Conservation (phyloP, 2,113 vertebrate species). For the Lampris incognitus region DNA sequence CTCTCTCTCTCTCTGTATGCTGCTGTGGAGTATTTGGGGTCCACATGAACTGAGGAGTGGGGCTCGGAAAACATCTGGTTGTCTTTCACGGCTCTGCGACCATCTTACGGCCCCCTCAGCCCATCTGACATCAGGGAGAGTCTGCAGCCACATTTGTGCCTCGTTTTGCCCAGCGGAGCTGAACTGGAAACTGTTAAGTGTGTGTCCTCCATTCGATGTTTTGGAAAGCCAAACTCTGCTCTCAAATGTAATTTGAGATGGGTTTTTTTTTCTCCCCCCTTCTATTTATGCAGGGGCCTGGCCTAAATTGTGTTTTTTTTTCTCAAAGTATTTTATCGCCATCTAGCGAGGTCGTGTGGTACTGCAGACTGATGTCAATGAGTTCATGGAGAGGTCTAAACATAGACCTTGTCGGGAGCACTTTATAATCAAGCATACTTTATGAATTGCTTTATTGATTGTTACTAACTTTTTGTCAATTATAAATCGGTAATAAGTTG, state of each 20-base stretch:
- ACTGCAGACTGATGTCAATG: slow-evolving; percentile 69
- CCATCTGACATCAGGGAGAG: slow-evolving; percentile 68
- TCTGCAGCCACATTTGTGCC: slow-evolving; percentile 40
- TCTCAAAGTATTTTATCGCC: slow-evolving; percentile 47
- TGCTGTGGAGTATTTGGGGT: slow-evolving; percentile 17
- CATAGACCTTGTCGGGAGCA: too few species aligned
- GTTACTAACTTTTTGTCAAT: too few species aligned
- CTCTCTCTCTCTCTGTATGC: slow-evolving; percentile 13
- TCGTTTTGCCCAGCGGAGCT: slow-evolving; percentile 46
- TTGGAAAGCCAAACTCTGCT: slow-evolving; percentile 59
- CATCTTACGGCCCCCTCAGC: slow-evolving; percentile 11
- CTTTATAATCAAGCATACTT: too few species aligned
- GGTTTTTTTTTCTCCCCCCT: slow-evolving; percentile 26
- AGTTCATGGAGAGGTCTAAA: slow-evolving; percentile 56
- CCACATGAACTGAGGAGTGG: slow-evolving; percentile 27
- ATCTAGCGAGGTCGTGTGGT: slow-evolving; percentile 58
- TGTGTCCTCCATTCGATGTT: slow-evolving; percentile 64
- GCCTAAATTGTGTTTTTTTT: slow-evolving; percentile 25
- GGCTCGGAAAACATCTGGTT: slow-evolving; percentile 72
- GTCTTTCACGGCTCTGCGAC: slow-evolving; percentile 47
- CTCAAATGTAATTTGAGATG: slow-evolving; percentile 67
- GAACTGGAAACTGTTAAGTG: slow-evolving; percentile 68
- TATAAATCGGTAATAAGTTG: too few species aligned
- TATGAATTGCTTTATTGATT: too few species aligned
- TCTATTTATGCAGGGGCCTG: slow-evolving; percentile 1